phyloP scores from a whole-genome alignment of 2,113 vertebrate species.

The Girardinichthys multiradiatus region DNA sequence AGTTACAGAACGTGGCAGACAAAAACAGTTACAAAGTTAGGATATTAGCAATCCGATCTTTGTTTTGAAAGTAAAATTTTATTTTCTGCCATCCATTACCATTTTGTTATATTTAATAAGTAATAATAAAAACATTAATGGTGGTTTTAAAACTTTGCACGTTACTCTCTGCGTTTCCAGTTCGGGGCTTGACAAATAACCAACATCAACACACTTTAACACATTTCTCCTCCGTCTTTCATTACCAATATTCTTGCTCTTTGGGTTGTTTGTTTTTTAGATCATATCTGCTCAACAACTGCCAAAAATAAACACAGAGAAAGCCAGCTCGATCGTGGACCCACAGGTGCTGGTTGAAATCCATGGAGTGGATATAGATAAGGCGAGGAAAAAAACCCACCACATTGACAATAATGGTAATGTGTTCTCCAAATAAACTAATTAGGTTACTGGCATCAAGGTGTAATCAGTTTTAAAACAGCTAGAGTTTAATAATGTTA shows the following conservation, averaged over 20 bases:
- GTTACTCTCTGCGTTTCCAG: too few species aligned
- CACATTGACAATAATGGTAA: constrained; percentile 93
- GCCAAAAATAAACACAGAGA: constrained; percentile 90
- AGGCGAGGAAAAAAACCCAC: constrained; percentile 83
- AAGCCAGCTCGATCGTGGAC: constrained; percentile 92
- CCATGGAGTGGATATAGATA: constrained; percentile 86
- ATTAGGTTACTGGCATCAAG: neutral
- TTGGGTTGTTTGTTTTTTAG: constrained; percentile 72
- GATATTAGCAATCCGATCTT: too few species aligned
- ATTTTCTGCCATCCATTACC: too few species aligned
- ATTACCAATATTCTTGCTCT: neutral
- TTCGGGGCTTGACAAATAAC: neutral
- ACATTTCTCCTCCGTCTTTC: neutral
- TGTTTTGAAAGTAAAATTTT: too few species aligned
- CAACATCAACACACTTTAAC: neutral
- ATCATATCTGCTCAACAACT: constrained; percentile 96
- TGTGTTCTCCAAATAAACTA: neutral
- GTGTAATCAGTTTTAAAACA: neutral
- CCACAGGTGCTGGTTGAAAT: constrained; percentile 93
- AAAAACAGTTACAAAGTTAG: too few species aligned
- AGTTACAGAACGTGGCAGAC: too few species aligned
- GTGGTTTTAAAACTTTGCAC: too few species aligned
- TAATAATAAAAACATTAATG: too few species aligned
- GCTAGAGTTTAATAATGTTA: too few species aligned
- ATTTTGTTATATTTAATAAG: too few species aligned